phyloP scores from a whole-genome alignment of 2,888 invertebrate species.

The Ornithoptera alexandrae region DNA sequence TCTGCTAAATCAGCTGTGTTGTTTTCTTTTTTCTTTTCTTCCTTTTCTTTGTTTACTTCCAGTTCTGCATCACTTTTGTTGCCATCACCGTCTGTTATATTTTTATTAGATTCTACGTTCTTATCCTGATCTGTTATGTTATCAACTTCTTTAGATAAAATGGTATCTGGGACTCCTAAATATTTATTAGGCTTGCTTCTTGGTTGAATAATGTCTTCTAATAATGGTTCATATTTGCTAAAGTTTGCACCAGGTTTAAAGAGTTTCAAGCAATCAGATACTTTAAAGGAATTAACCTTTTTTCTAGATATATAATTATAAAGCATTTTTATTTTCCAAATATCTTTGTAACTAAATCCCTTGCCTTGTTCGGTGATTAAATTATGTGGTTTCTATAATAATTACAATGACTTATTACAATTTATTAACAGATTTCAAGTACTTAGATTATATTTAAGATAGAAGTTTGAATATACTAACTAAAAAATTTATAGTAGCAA shows the following conservation, averaged over 20 bases:
- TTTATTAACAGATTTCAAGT: not conserved
- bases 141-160: not conserved
- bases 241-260: conserved; percentile 46
- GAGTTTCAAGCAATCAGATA: conserved; percentile 49
- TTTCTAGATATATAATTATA: conserved; percentile 51
- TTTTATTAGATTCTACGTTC: conserved; percentile 18
- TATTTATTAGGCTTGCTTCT: conserved; percentile 48
- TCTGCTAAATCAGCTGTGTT: conserved; percentile 3
- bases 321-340: conserved; percentile 56
- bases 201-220: conserved; percentile 33
- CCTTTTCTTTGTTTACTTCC: not conserved
- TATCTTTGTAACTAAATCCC: conserved; percentile 45
- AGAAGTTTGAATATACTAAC: conserved; percentile 34
- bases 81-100: conserved; percentile 26
- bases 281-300: conserved; percentile 32
- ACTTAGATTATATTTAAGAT: not conserved
- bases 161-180: conserved; percentile 34
- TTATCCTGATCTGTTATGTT: conserved; percentile 18
- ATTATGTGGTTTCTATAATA: conserved; percentile 26
- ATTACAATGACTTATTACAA: not conserved
- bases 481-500: conserved; percentile 49
- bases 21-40: conserved; percentile 4
- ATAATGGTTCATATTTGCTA: conserved; percentile 27
- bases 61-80: conserved; percentile 6
- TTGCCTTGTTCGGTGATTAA: conserved; percentile 31